Evolutionary conservation across 2,797 vertebrate species (phyloP).

Genomic region (Coranthus polyacanthus): DNA sequence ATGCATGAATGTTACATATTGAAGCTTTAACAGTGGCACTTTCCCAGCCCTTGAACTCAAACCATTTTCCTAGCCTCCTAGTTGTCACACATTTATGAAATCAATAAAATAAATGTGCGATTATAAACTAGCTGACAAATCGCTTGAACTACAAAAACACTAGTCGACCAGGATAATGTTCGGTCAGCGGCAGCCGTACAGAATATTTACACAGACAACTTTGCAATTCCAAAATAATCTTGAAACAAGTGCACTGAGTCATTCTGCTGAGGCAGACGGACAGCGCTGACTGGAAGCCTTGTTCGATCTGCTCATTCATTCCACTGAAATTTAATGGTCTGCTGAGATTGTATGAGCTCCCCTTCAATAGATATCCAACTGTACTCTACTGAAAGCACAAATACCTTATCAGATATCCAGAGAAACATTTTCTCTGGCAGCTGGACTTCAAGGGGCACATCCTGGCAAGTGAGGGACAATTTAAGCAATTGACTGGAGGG

Average conservation of each 20-base stretch:
- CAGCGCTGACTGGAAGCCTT: slow-evolving; percentile 21
- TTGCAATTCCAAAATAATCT: slow-evolving; percentile 21
- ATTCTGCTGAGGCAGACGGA: slow-evolving; percentile 10
- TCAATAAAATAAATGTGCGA: no score
- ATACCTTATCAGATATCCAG: slow-evolving; percentile 42
- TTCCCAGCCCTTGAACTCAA: no score
- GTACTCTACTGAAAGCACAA: slow-evolving; percentile 50
- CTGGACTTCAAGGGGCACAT: slow-evolving; percentile 43
- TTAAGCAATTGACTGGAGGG: slow-evolving; percentile 45
- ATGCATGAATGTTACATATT: no score
- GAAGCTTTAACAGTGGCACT: no score
- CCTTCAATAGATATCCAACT: slow-evolving; percentile 47
- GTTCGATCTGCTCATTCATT: slow-evolving; percentile 37
- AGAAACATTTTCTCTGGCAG: slow-evolving; percentile 52
- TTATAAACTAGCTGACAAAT: no score
- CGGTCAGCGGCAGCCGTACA: no score
- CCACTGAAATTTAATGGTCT: slow-evolving; percentile 57
- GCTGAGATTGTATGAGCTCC: slow-evolving; percentile 43
- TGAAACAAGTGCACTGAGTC: slow-evolving; percentile 27
- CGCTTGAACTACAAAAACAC: no score
- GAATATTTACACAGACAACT: neutral
- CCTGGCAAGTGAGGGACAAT: slow-evolving; percentile 31
- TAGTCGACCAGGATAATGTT: no score
- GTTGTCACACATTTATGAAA: no score
- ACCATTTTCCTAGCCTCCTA: no score